These are phyloP conservation scores for Petaurus breviceps DNA, from an alignment of 2,113 vertebrate genomes.

Conservation along the genomic window DNA sequence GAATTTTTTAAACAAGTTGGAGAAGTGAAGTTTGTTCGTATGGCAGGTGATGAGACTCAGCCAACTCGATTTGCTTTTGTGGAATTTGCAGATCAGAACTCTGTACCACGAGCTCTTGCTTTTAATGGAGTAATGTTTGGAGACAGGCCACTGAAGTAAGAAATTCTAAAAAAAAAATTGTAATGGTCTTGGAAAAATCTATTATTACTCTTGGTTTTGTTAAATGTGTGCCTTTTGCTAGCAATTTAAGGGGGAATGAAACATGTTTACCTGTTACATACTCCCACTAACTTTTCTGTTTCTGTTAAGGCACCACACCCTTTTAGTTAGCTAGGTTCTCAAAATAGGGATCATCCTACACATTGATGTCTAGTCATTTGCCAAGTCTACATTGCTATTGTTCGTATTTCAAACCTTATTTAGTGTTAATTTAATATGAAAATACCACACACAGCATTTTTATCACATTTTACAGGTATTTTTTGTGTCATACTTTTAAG, in stretches of 20 bases:
- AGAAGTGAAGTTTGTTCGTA: constrained; percentile 97
- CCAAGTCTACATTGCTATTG: constrained; percentile 34
- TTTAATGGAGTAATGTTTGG: constrained; percentile 99
- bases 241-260: constrained; percentile 73
- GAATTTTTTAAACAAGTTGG: constrained; percentile 98
- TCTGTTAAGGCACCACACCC: not conserved
- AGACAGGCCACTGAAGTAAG: constrained; percentile 97
- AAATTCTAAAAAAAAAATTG: constrained; percentile 74
- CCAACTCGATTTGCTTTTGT: constrained; percentile 97
- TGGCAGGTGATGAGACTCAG: constrained; percentile 98
- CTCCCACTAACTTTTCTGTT: not conserved
- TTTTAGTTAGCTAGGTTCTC: not conserved
- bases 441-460: constrained; percentile 3
- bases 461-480: constrained; percentile 10
- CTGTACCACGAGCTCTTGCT: constrained; percentile 93
- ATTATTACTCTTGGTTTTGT: constrained; percentile 60
- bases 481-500: constrained; percentile 33
- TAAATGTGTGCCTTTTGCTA: constrained; percentile 54
- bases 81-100: constrained; percentile 96
- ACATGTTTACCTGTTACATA: constrained; percentile 32
- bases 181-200: constrained; percentile 66
- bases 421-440: constrained; percentile 34
- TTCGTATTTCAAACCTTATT: constrained; percentile 43
- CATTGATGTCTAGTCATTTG: not conserved
- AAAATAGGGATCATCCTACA: not conserved